Percentiles rank a stretch among this genome's conserved stretches.
phyloP scores from a whole-genome alignment of 2,797 vertebrate genomes.

The Ctenochaetus hawaiiensis region DNA sequence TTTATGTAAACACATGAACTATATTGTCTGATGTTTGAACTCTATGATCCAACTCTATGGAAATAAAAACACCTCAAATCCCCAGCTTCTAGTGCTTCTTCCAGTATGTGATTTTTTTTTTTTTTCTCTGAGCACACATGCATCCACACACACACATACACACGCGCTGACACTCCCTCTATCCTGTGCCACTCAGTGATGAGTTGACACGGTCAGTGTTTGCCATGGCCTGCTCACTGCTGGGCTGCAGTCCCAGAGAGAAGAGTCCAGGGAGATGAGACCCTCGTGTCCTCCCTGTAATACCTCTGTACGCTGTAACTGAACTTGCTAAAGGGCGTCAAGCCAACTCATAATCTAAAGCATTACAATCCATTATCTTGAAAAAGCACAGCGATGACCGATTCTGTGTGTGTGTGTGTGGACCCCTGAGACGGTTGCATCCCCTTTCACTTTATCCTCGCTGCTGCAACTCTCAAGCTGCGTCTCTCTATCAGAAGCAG shows the following conservation, averaged over 20 bases:
- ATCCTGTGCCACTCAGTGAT: constrained; percentile 34
- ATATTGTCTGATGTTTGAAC: background rate
- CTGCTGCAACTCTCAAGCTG: constrained; percentile 27
- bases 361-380: constrained; percentile 88
- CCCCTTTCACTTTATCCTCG: constrained; percentile 23
- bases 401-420: constrained; percentile 28
- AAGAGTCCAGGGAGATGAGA: constrained; percentile 45
- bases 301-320: constrained; percentile 85
- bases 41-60: background rate
- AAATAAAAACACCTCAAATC: background rate
- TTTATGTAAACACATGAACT: constrained; percentile 1
- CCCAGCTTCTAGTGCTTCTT: background rate
- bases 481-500: constrained; percentile 24
- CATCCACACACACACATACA: constrained; percentile 1
- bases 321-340: constrained; percentile 83
- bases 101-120: constrained; percentile 9
- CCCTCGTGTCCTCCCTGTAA: constrained; percentile 82
- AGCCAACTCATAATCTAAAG: constrained; percentile 91
- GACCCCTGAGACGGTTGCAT: constrained; percentile 37
- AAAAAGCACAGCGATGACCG: constrained; percentile 82
- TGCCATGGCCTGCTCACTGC: constrained; percentile 48
- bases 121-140: constrained; percentile 3
- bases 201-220: constrained; percentile 59
- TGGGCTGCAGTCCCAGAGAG: constrained; percentile 55
- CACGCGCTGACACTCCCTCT: background rate